phyloP scores from a whole-genome alignment of 2,797 vertebrate species.

The Micropoecilia bifurca region DNA sequence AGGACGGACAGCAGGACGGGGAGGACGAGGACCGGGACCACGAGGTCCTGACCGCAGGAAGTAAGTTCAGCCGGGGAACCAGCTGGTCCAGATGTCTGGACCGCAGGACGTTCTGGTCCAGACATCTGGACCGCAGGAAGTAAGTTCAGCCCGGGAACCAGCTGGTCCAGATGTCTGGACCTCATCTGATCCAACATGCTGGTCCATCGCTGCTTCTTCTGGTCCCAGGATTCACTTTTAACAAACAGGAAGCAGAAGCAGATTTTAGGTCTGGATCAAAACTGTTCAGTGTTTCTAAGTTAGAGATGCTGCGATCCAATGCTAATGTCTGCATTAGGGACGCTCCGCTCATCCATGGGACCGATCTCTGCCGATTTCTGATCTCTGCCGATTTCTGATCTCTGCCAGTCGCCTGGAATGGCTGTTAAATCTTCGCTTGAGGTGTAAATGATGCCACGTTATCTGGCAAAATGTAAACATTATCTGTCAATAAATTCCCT shows the following conservation, averaged over 20 bases:
- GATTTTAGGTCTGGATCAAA: background rate
- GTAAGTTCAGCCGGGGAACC: conserved; percentile 80
- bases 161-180: background rate
- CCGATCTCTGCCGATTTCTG: no score
- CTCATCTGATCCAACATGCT: no score
- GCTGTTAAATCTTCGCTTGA: no score
- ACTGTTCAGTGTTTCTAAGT: background rate
- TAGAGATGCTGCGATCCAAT: no score
- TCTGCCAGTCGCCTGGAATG: no score
- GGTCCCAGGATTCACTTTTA: background rate
- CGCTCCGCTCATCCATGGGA: no score
- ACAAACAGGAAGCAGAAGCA: background rate
- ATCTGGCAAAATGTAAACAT: no score
- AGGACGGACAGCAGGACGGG: conserved; percentile 93
- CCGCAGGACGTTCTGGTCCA: no score
- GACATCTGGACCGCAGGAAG: conserved; percentile 98
- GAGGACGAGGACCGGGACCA: conserved; percentile 95
- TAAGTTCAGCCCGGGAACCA: conserved; percentile 75
- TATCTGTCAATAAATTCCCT: no score
- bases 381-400: no score
- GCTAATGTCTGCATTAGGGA: no score
- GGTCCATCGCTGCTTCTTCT: background rate
- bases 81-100: background rate
- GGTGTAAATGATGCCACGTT: no score
- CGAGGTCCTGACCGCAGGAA: conserved; percentile 98